Base-by-base conservation (phyloP, 1,140 invertebrate genomes). In the Aporrectodea caliginosa region DNA sequence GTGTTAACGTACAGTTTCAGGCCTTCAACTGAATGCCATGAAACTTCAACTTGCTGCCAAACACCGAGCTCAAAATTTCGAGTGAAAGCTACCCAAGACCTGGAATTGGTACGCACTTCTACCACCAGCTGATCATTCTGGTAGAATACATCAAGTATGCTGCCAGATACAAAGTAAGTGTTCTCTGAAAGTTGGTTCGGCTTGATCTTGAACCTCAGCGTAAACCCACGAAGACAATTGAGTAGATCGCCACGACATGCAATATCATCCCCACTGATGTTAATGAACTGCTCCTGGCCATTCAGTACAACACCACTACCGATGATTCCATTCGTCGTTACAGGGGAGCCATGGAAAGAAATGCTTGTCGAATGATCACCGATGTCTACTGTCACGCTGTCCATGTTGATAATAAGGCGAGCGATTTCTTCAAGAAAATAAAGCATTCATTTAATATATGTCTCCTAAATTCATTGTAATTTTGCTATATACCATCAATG, bases 101-200 rank as follows among this genome's bases (percentile, higher is more conserved):
- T 82, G 6, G 43, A 58, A 0, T 82, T 69, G 12, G 85, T 87
- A 74, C 85, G 82, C 29, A 85, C 81, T 0, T 83, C 83, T 0
- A 83, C 84, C 70, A 83, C 82, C 33, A 88, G 75, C 33, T 84
- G 81, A 1, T 84, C 85, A 75, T 87, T 82, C 43, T 82, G 69
- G 79, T 87, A 88, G 74, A 84, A 87, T 29, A 88, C 73, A n/a
- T 84, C 83, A 2, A 87, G 34, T 0, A 85, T 84, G 72, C 83
- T 84, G 33, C 85, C 85, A 75, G 86, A 86, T 22, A 88, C 22
- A 73, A 85, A 85, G 73, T 86, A 85, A 77, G 83, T 85, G 75
- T 85, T 85, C 6, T 86, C 82, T 16, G 79, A 2, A 0, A 88
- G 80, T 0, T 74, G 35, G 16, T 84, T 78, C 0, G 87, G 86